phyloP scores from a whole-genome alignment of 2,797 vertebrate genomes.

The Coranthus polyacanthus region DNA sequence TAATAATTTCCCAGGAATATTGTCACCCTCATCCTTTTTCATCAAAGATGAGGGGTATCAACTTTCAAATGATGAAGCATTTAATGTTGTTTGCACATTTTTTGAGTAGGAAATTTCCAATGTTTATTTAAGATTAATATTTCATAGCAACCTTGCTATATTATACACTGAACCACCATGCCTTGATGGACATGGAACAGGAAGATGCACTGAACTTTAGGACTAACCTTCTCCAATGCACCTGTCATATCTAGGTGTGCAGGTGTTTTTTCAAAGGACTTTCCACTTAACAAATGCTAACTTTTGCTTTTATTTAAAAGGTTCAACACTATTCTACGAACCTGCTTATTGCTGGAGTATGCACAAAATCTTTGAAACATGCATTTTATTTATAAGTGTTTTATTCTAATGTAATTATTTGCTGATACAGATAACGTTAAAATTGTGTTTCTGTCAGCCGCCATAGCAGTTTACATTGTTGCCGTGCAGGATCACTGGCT shows the following conservation, averaged over 20 bases:
- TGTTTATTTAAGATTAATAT: constrained; percentile 19
- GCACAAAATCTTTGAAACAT: background rate
- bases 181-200: background rate
- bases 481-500: constrained; percentile 37
- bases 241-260: too few species aligned
- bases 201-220: constrained; percentile 9
- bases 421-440: background rate
- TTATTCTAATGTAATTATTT: constrained; percentile 16
- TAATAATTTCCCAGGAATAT: constrained; percentile 10
- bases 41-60: constrained; percentile 9
- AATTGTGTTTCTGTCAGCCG: background rate
- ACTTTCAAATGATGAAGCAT: constrained; percentile 3
- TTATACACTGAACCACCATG: constrained; percentile 23
- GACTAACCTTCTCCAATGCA: too few species aligned
- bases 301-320: background rate
- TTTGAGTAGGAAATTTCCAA: background rate
- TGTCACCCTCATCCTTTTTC: background rate
- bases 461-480: background rate
- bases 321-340: background rate
- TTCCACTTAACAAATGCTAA: constrained; percentile 11
- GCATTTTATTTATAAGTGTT: background rate
- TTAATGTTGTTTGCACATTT: constrained; percentile 5
- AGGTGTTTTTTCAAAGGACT: too few species aligned
- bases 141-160: background rate
- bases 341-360: background rate